Evolutionary conservation across 1,140 invertebrate genomes (phyloP).

Genomic region (Carposina sasakii): DNA sequence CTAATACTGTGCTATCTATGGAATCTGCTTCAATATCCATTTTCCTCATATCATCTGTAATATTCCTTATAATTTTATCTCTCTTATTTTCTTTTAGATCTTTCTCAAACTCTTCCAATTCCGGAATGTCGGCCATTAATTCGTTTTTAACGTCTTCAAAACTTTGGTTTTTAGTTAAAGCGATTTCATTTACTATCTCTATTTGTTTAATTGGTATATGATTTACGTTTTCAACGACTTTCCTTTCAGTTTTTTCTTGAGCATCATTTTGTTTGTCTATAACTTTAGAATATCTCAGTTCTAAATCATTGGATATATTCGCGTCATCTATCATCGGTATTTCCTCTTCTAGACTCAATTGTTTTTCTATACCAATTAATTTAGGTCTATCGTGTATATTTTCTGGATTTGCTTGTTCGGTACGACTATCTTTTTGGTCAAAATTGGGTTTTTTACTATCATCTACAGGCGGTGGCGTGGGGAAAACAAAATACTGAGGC

Average conservation of each 20-base stretch:
- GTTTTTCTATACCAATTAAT: constrained; percentile 58
- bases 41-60: constrained; percentile 51
- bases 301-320: constrained; percentile 61
- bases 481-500: constrained; percentile 70
- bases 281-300: constrained; percentile 63
- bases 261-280: constrained; percentile 43
- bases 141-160: constrained; percentile 70
- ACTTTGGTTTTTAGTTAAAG: constrained; percentile 50
- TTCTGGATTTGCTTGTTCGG: background rate
- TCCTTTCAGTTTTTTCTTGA: constrained; percentile 5
- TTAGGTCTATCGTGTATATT: background rate
- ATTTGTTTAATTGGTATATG: too few relatives aligned
- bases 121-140: constrained; percentile 68
- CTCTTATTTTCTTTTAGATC: constrained; percentile 59
- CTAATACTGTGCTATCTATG: constrained; percentile 53
- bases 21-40: constrained; percentile 54
- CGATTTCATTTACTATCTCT: background rate
- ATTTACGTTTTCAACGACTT: background rate
- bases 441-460: constrained; percentile 37
- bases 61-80: constrained; percentile 53
- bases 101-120: constrained; percentile 66
- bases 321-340: constrained; percentile 71
- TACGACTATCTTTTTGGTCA: constrained; percentile 11
- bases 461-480: constrained; percentile 53
- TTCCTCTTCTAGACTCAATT: constrained; percentile 68